Percentiles rank a stretch among this genome's conserved stretches.
These are phyloP conservation scores for Tetanocera ferruginea DNA, from an alignment of 2,888 invertebrate species.

Conservation along the genomic window DNA sequence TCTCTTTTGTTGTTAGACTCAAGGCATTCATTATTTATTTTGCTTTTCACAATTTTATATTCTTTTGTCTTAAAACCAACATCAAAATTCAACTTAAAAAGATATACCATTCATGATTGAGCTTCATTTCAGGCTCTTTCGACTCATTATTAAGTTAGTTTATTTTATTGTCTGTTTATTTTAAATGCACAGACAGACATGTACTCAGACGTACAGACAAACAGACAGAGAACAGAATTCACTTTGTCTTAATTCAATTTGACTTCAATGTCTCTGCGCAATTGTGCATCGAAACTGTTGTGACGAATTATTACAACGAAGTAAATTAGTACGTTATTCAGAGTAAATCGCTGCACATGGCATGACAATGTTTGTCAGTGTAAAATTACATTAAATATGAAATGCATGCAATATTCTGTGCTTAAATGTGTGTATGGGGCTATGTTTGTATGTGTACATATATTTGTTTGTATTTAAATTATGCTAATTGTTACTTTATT, in stretches of 20 bases:
- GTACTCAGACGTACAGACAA: no score
- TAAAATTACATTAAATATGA: not conserved
- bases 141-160: constrained; percentile 11
- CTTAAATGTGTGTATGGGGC: not conserved
- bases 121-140: no score
- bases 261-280: constrained; percentile 28
- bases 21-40: no score
- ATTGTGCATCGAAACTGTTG: constrained; percentile 33
- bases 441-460: not conserved
- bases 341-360: not conserved
- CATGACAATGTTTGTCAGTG: not conserved
- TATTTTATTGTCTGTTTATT: not conserved
- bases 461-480: constrained; percentile 12
- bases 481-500: constrained; percentile 32
- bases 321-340: not conserved
- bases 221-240: constrained; percentile 2
- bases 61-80: no score
- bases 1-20: no score
- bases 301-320: not conserved
- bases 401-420: not conserved
- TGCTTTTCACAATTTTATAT: no score
- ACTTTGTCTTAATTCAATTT: constrained; percentile 26
- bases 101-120: no score
- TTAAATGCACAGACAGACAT: not conserved
- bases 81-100: no score